phyloP scores from a whole-genome alignment of 2,113 vertebrate genomes.

The Setophaga petechia region DNA sequence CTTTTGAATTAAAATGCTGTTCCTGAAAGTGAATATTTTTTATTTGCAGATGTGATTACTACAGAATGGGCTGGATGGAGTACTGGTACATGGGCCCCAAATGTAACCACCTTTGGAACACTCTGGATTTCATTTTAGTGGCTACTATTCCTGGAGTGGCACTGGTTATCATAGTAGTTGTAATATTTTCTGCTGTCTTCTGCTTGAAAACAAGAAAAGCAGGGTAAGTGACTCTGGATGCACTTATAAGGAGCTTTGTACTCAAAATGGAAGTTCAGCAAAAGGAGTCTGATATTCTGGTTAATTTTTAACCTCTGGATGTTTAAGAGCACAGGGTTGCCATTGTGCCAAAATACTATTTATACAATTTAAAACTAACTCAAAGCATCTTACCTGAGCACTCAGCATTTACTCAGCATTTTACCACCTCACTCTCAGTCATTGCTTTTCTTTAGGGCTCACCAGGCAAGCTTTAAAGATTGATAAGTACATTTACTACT shows the following conservation, averaged over 20 bases:
- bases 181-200: not conserved
- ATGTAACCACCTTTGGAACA: slow-evolving; percentile 71
- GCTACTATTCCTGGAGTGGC: slow-evolving; percentile 41
- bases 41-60: slow-evolving; percentile 63
- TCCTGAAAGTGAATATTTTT: not conserved
- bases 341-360: not conserved
- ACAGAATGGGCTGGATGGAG: slow-evolving; percentile 45
- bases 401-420: not conserved
- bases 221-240: slow-evolving; percentile 35
- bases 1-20: not conserved
- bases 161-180: slow-evolving; percentile 28
- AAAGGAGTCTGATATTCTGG: not conserved
- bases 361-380: not conserved
- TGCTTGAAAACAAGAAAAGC: not conserved
- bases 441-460: not conserved
- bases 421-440: not conserved
- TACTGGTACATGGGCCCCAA: slow-evolving; percentile 72
- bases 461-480: not conserved
- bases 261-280: not conserved
- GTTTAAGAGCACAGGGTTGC: not conserved
- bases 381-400: not conserved
- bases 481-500: not conserved
- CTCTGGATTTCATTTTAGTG: slow-evolving; percentile 63
- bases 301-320: not conserved
- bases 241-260: not conserved